A percentile compares a stretch with the other conserved stretches of the same genome.
Evolutionary conservation across 2,888 invertebrate species (phyloP).

Genomic region (Sisyra terminalis): DNA sequence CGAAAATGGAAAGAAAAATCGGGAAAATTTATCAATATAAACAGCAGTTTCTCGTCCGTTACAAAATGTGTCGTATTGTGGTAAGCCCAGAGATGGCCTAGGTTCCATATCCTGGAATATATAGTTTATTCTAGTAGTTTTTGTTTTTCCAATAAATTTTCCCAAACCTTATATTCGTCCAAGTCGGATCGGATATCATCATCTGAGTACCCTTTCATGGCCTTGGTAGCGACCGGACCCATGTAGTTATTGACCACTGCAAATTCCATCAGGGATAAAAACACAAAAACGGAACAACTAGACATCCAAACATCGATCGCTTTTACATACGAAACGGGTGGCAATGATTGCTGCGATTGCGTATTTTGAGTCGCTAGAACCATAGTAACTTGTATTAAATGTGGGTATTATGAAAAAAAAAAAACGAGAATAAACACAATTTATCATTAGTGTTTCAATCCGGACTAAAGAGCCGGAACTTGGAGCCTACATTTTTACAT

Average conservation of each 20-base stretch:
- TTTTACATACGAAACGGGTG: slow-evolving; percentile 84
- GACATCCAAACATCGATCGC: slow-evolving; percentile 91
- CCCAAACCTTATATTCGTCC: slow-evolving; percentile 56
- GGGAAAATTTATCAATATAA: slow-evolving; percentile 73
- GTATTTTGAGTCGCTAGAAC: slow-evolving; percentile 74
- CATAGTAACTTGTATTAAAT: background rate
- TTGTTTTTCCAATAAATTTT: background rate
- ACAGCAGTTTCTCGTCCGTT: slow-evolving; percentile 62
- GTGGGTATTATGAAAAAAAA: too few relatives aligned
- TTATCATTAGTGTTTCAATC: too few relatives aligned
- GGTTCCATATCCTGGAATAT: slow-evolving; percentile 31
- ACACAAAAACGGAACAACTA: slow-evolving; percentile 82
- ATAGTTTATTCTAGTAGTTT: background rate
- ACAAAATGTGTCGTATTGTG: slow-evolving; percentile 74
- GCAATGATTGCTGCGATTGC: slow-evolving; percentile 75
- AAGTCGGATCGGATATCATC: slow-evolving; percentile 57
- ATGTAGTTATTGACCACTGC: slow-evolving; percentile 77
- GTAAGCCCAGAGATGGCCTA: slow-evolving; percentile 47
- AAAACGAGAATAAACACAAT: too few relatives aligned
- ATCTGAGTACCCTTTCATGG: slow-evolving; percentile 81
- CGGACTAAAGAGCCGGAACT: too few relatives aligned
- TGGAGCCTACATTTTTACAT: too few relatives aligned
- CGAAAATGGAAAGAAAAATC: slow-evolving; percentile 80
- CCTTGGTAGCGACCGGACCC: slow-evolving; percentile 74
- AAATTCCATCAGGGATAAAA: slow-evolving; percentile 77